Percentiles rank a stretch among this genome's conserved stretches.
phyloP scores from a whole-genome alignment of 2,888 invertebrate species.

The Ametastegia equiseti region DNA sequence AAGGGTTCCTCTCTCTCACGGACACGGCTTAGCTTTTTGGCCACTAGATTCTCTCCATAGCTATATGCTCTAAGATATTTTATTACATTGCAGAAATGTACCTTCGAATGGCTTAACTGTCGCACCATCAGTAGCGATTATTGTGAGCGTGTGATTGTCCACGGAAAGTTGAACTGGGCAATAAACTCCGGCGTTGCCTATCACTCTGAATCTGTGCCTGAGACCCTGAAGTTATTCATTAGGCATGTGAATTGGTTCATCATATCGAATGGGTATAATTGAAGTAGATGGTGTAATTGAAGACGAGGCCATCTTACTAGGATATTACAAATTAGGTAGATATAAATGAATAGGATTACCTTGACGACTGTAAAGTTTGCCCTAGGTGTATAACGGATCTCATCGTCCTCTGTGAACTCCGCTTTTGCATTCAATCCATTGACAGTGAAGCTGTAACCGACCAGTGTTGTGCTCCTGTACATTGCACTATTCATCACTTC shows the following conservation, averaged over 20 bases:
- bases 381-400: not conserved
- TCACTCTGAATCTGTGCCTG: slow-evolving; percentile 69
- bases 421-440: not conserved
- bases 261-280: not conserved
- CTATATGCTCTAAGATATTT: no score
- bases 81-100: no score
- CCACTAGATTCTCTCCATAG: no score
- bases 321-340: not conserved
- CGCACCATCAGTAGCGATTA: not conserved
- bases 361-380: slow-evolving; percentile 61
- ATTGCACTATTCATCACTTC: not conserved
- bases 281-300: not conserved
- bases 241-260: not conserved
- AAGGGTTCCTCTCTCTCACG: no score
- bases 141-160: not conserved
- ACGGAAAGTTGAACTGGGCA: not conserved
- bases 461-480: not conserved
- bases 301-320: not conserved
- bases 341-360: slow-evolving; percentile 53
- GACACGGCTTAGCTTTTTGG: no score
- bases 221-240: slow-evolving; percentile 57
- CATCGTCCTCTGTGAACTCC: not conserved
- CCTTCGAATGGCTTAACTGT: not conserved
- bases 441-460: not conserved
- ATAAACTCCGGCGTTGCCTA: not conserved